Evolutionary conservation across 1,140 invertebrate species (phyloP).

Genomic region (Drosophila triauraria): DNA sequence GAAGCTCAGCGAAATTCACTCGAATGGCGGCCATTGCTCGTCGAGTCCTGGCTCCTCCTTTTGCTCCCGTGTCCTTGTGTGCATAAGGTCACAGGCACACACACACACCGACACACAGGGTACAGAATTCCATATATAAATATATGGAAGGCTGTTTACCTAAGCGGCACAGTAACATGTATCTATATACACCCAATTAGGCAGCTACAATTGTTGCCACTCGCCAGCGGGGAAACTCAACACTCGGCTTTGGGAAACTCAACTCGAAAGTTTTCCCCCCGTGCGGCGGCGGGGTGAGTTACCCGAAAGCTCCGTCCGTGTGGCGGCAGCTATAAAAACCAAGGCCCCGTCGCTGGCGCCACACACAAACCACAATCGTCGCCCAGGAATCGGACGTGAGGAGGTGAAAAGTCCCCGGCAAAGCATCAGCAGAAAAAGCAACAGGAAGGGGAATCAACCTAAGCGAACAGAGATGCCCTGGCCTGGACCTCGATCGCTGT

Average conservation of each 20-base stretch:
- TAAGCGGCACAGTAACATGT: slow-evolving; percentile 51
- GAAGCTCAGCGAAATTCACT: slow-evolving; percentile 28
- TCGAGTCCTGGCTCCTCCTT: slow-evolving; percentile 68
- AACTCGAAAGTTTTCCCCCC: slow-evolving; percentile 53
- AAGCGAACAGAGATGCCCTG: slow-evolving; percentile 46
- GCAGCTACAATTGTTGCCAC: slow-evolving; percentile 80
- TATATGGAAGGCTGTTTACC: slow-evolving; percentile 59
- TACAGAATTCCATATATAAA: background rate
- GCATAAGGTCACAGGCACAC: slow-evolving; percentile 54
- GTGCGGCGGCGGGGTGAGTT: slow-evolving; percentile 14
- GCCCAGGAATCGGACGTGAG: slow-evolving; percentile 41
- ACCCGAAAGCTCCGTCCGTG: slow-evolving; percentile 49
- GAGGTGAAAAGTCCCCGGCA: slow-evolving; percentile 3
- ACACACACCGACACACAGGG: slow-evolving; percentile 9
- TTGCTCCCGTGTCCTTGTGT: slow-evolving; percentile 43
- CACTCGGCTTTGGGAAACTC: slow-evolving; percentile 57
- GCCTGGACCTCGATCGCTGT: slow-evolving; percentile 59
- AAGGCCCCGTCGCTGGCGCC: slow-evolving; percentile 58
- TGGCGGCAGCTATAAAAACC: slow-evolving; percentile 76
- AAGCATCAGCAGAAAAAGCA: slow-evolving; percentile 8
- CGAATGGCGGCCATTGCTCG: slow-evolving; percentile 66
- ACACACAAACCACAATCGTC: slow-evolving; percentile 72
- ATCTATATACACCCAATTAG: slow-evolving; percentile 75
- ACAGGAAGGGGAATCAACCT: background rate
- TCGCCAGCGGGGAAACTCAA: slow-evolving; percentile 53